phyloP scores from a whole-genome alignment of 2,888 invertebrate species.

The Coelopa pilipes region DNA sequence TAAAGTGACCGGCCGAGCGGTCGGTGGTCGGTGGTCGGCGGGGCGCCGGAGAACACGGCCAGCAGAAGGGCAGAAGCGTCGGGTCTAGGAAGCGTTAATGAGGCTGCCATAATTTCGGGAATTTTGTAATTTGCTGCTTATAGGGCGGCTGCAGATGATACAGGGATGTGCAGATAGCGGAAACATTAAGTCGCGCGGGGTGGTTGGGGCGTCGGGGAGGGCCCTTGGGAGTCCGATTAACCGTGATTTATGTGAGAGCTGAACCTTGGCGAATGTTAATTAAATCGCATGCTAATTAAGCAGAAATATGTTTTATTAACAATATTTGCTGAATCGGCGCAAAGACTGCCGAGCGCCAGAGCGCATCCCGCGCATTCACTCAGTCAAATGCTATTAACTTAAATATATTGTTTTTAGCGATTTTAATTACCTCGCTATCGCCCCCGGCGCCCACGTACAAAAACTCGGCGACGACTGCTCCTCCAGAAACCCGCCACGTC shows the following conservation, averaged over 20 bases:
- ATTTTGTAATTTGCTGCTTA: conserved; percentile 15
- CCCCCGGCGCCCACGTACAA: no score
- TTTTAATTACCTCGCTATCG: no score
- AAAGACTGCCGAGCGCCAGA: no score
- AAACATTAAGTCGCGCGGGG: background rate
- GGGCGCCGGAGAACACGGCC: background rate
- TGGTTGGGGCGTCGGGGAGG: background rate
- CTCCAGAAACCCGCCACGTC: background rate
- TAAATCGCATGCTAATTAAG: background rate
- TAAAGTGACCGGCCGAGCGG: background rate
- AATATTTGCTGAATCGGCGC: no score
- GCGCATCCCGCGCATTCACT: no score
- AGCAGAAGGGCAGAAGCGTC: background rate
- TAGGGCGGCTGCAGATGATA: background rate
- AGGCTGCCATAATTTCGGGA: conserved; percentile 19
- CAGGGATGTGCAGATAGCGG: background rate
- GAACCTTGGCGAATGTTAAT: background rate
- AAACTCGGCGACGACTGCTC: background rate
- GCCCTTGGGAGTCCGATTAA: background rate
- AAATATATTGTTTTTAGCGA: conserved; percentile 1
- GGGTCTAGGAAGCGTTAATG: conserved; percentile 21
- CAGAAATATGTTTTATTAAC: no score
- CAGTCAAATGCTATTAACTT: no score
- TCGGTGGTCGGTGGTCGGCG: no score
- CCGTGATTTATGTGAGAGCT: background rate